Evolutionary conservation across 2,113 vertebrate genomes (phyloP), one percentile per base, ranked within the genome.

Genomic region (Apteryx owenii): DNA sequence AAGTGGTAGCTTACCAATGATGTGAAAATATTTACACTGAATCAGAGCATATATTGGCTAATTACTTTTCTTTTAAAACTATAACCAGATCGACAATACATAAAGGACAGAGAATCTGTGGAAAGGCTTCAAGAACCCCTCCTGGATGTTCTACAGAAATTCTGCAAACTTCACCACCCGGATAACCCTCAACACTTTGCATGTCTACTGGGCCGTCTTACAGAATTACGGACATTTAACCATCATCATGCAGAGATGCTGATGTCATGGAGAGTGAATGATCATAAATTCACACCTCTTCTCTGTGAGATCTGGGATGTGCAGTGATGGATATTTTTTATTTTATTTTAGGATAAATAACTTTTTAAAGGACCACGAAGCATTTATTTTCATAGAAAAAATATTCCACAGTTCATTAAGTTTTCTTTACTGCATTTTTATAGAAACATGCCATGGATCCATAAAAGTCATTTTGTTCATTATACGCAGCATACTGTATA

Each of bases 231-330:
- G 82, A 99, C 99, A 9, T 99, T 99, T 96, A 99, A 99, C 97
- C 99, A 99, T 56, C 98, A 99, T 95, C 99, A 99, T 0, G 98
- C 99, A 0, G 99, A 99, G 96, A 99, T 99, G 99, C 97, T 99
- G 90, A 98, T 99, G 91, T 99, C 99, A 4, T 99, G 99, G 99
- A 98, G 99, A 75, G 98, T 98, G 73, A 99, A 99, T 2, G 99
- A 99, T 90, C 99, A 99, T 96, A 99, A 99, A 96, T 99, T 99
- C 92, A 99, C 99, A 38, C 99, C 99, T 0, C 98, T 99, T 48
- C 99, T 99, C 92, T 99, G 99, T 90, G 99, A 99, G 97, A 99
- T 99, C 98, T 99, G 99, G 99, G 99, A 99, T 25, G 99, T 99
- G 46, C 99, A 99, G 98, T 99, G 97, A 98, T 5, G 29, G 22